Evolutionary conservation across 2,113 vertebrate genomes (phyloP).

Genomic region (Sylvicapra grimmia): DNA sequence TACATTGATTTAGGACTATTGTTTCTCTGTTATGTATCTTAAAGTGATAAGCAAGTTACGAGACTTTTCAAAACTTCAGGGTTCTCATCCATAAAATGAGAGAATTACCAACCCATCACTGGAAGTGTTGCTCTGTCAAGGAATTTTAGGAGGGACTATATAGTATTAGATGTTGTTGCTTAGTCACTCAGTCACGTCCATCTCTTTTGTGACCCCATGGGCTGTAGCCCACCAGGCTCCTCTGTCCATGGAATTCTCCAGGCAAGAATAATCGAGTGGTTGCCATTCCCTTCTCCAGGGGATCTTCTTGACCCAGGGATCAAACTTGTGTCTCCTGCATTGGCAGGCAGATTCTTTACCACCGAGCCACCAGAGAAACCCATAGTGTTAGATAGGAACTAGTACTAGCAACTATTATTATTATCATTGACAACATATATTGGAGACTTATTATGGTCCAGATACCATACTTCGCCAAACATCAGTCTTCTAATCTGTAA

Average conservation of each 20-base stretch:
- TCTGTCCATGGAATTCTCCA: not conserved
- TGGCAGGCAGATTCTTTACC: not conserved
- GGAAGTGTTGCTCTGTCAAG: not conserved
- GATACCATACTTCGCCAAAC: not conserved
- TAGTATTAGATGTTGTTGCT: not conserved
- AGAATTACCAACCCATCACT: not conserved
- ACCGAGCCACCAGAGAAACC: not conserved
- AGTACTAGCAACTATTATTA: not conserved
- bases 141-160: not conserved
- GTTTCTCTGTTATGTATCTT: not conserved
- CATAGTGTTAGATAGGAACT: not conserved
- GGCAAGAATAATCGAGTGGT: not conserved
- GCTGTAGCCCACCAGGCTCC: not conserved
- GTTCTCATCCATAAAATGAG: not conserved
- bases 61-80: not conserved
- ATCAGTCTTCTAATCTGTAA: not conserved
- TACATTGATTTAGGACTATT: conserved; percentile 14
- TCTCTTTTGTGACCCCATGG: not conserved
- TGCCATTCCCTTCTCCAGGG: not conserved
- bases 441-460: not conserved
- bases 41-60: not conserved
- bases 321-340: not conserved
- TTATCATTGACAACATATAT: not conserved
- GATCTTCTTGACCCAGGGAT: not conserved
- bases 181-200: not conserved